phyloP scores from a whole-genome alignment of 2,888 invertebrate species.

The Rosalia funebris region DNA sequence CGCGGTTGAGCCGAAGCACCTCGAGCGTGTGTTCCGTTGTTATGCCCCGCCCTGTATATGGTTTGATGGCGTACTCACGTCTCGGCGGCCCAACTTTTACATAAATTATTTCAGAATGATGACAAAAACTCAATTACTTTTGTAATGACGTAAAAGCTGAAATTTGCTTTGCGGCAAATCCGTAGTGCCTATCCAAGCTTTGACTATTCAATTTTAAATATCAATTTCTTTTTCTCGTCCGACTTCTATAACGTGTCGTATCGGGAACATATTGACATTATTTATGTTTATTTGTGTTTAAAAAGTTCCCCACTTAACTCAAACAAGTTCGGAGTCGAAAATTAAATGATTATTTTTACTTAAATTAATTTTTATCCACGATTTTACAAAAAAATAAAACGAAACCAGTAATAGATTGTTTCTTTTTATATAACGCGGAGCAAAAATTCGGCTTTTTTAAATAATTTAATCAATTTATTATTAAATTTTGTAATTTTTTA shows the following conservation, averaged over 20 bases:
- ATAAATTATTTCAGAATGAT: not conserved
- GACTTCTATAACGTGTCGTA: not conserved
- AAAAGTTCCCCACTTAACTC: constrained; percentile 1
- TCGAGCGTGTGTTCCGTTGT: too few relatives aligned
- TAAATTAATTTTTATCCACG: constrained; percentile 15
- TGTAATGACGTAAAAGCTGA: not conserved
- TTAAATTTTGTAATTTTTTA: constrained; percentile 21
- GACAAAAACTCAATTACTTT: constrained; percentile 2
- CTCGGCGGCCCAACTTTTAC: not conserved
- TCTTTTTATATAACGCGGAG: not conserved
- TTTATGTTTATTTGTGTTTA: constrained; percentile 6
- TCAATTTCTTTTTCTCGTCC: not conserved
- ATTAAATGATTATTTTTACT: constrained; percentile 18
- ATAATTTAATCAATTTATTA: constrained; percentile 22
- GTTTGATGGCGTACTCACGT: not conserved
- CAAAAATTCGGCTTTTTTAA: constrained; percentile 12
- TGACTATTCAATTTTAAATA: constrained; percentile 1
- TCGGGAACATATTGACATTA: not conserved
- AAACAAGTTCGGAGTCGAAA: constrained; percentile 10
- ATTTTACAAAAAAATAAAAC: constrained; percentile 11
- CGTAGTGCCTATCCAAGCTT: not conserved
- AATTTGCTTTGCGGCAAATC: too few relatives aligned
- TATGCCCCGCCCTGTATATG: not conserved
- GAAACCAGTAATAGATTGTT: constrained; percentile 21
- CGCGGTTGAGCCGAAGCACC: too few relatives aligned